A percentile compares a stretch with the other conserved stretches of the same genome.
These are phyloP conservation scores for Molossus molossus DNA, from an alignment of 2,797 vertebrate genomes.

Conservation along the genomic window DNA sequence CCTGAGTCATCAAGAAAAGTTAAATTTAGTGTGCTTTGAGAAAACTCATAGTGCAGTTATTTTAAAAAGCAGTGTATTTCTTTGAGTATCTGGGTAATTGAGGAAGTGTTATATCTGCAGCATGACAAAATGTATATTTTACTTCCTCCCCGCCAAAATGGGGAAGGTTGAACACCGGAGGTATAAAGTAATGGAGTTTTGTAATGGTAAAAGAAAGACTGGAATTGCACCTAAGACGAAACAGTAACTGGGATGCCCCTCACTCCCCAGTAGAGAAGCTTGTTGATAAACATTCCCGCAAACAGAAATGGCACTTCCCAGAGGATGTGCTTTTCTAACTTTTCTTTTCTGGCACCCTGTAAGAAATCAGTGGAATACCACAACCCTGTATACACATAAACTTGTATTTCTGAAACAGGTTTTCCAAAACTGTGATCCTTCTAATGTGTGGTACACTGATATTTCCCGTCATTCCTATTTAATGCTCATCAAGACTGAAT, in stretches of 20 bases:
- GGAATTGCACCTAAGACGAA: neutral
- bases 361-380: neutral
- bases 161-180: neutral
- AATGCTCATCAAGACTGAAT: neutral
- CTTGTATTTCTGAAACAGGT: neutral
- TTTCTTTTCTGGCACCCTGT: neutral
- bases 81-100: neutral
- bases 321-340: neutral
- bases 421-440: neutral
- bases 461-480: neutral
- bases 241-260: neutral
- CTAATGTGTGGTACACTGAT: neutral
- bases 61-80: neutral
- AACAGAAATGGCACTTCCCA: neutral
- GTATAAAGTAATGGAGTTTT: neutral
- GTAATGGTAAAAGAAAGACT: neutral
- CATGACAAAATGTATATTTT: neutral
- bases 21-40: constrained; percentile 44
- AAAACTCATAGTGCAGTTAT: neutral
- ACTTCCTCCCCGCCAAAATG: neutral
- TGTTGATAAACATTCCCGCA: neutral
- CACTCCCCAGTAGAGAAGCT: neutral
- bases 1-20: constrained; percentile 17
- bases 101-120: neutral
- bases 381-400: neutral